Base-by-base conservation (phyloP, 1,140 invertebrate genomes). In the Glossosoma conforme region DNA sequence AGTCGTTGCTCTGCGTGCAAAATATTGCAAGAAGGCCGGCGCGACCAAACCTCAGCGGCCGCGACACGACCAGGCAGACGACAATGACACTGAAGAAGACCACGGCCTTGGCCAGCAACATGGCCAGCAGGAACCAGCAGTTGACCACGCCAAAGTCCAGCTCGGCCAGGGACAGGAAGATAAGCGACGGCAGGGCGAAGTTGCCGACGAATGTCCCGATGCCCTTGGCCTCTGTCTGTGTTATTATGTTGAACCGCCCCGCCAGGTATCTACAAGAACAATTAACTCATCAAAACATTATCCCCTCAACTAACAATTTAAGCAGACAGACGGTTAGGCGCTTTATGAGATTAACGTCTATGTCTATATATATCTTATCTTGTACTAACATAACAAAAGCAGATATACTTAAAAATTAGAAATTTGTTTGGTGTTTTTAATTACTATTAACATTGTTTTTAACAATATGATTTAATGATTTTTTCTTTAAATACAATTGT, bases 1-100 rank as follows among this genome's bases (percentile, higher is more conserved):
- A 97, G 72, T 98, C 95, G 80, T 98, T 98, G 65, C 91, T 95
- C 65, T 97, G 93, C 0, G 94, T 97, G 37, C 87, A 89, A 68
- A 97, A 97, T 60, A 98, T 97, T 17, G 89, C 90, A 78, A 89
- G 93, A 15, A 97, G 75, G 11, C 92, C 94, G 44, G 91, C 89
- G 61, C 85, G 81, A 10, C 88, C 90, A 49, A 87, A 78, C 71
- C 93, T 88, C 3, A 84, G 65, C 5, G 89, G 88, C 66, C 84
- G 82, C 5, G 85, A 84, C 13, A 92, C 80, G 20, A 96, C 62
- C 42, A 94, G 59, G 2, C 88, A 89, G 10, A 96, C 74, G 17
- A 88, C 61, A 9, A 88, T 77, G 3, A 97, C 93, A 19, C 79
- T 65, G 56, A 92, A 74, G 74, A 97, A 98, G 24, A 98, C 81